These are phyloP conservation scores for Heliocidaris tuberculata DNA, from an alignment of 35 echinoderm and acorn worm genomes.

Conservation along the genomic window DNA sequence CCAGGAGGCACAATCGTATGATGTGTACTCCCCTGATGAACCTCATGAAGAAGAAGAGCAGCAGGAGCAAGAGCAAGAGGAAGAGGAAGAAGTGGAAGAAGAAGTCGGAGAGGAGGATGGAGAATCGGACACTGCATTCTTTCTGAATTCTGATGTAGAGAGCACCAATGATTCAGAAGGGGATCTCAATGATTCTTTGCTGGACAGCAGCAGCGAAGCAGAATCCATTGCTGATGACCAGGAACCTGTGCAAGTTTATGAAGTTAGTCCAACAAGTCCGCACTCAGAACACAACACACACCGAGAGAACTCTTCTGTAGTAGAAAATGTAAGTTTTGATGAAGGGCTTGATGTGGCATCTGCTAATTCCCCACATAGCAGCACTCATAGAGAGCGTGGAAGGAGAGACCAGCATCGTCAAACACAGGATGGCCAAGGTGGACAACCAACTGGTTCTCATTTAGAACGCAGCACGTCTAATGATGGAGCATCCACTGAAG, in stretches of 20 bases:
- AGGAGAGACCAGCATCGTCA: slow-evolving; percentile 3
- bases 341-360: neutral
- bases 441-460: neutral
- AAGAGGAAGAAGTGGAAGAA: neutral
- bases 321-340: neutral
- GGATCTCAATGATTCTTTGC: slow-evolving; percentile 46
- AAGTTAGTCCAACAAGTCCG: slow-evolving; percentile 40
- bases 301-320: neutral
- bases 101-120: slow-evolving; percentile 25
- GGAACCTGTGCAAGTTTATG: slow-evolving; percentile 39
- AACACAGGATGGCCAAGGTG: neutral
- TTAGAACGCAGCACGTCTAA: neutral
- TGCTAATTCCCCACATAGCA: neutral
- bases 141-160: slow-evolving; percentile 16
- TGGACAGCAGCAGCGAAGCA: slow-evolving; percentile 34
- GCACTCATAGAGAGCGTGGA: neutral
- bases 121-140: slow-evolving; percentile 42
- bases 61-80: neutral
- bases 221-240: neutral
- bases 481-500: neutral
- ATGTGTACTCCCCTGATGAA: neutral
- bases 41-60: neutral
- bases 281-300: neutral
- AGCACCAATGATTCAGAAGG: slow-evolving; percentile 31
- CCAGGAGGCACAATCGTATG: slow-evolving; percentile 13